phyloP scores from a whole-genome alignment of 1,140 invertebrate genomes.

The Euwallacea similis region DNA sequence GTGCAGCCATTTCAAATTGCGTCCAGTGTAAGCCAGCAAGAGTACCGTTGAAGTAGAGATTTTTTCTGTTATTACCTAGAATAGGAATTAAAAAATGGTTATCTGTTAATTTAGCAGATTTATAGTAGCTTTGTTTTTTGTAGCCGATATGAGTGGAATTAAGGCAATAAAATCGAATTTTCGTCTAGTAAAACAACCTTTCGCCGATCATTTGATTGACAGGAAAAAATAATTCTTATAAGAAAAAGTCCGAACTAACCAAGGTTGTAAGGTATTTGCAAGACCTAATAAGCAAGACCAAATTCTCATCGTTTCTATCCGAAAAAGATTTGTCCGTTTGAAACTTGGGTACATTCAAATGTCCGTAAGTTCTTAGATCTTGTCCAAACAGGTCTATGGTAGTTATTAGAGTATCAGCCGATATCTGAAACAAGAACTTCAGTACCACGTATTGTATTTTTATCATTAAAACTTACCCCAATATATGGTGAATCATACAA shows the following conservation, averaged over 20 bases:
- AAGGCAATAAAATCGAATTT: no score
- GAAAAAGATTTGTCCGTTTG: constrained; percentile 63
- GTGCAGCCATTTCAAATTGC: constrained; percentile 65
- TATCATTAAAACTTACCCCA: constrained; percentile 54
- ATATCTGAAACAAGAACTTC: constrained; percentile 51
- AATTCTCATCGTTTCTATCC: constrained; percentile 64
- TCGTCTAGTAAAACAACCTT: neutral
- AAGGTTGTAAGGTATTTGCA: constrained; percentile 68
- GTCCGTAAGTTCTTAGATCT: constrained; percentile 62
- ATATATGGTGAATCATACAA: constrained; percentile 67
- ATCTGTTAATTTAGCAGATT: neutral
- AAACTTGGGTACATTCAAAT: constrained; percentile 66
- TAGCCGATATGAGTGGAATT: no score
- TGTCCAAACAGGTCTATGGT: constrained; percentile 63
- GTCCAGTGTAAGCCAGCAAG: constrained; percentile 68
- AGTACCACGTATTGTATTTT: neutral
- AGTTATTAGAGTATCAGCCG: constrained; percentile 55
- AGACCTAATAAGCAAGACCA: constrained; percentile 63
- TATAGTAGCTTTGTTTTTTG: neutral
- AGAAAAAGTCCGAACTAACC: constrained; percentile 52
- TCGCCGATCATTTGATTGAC: neutral
- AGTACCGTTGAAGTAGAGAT: constrained; percentile 79
- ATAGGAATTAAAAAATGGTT: no score
- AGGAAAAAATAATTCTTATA: neutral
- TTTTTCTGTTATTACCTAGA: constrained; percentile 72